Conservation (phyloP, 1,140 invertebrate species). For the Rhopalosiphum maidis region DNA sequence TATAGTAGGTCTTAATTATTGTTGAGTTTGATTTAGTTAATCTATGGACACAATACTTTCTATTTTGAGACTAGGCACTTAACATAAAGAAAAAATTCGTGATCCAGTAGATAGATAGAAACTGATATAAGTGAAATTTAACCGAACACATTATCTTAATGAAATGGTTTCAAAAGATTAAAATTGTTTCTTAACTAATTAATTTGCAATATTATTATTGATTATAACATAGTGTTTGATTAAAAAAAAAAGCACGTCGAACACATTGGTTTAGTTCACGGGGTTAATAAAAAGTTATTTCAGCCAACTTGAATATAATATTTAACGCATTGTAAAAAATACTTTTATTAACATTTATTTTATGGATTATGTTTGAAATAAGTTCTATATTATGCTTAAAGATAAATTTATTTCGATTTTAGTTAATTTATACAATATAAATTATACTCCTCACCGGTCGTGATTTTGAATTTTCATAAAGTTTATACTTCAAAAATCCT, state of each 20-base stretch:
- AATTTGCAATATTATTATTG: not conserved
- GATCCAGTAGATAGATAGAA: not conserved
- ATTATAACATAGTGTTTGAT: not conserved
- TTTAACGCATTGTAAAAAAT: not conserved
- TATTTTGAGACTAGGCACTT: too few relatives aligned
- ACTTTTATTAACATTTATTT: too few relatives aligned
- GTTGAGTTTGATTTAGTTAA: too few relatives aligned
- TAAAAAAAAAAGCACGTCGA: not conserved
- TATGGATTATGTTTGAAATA: not conserved
- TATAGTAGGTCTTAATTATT: too few relatives aligned
- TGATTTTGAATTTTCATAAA: conserved; percentile 29
- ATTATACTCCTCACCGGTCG: not conserved
- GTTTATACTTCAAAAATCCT: not conserved
- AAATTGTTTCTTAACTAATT: not conserved
- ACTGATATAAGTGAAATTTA: not conserved
- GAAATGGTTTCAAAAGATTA: not conserved
- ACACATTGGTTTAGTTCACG: not conserved
- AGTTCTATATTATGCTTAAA: not conserved
- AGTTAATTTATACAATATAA: too few relatives aligned
- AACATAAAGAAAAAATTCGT: too few relatives aligned
- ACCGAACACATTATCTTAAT: not conserved
- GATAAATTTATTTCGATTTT: not conserved
- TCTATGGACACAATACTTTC: too few relatives aligned
- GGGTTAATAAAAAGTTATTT: not conserved
- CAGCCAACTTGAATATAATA: not conserved